These are phyloP conservation scores for Eurosta solidaginis DNA, from an alignment of 1,140 invertebrate genomes.

Conservation along the genomic window DNA sequence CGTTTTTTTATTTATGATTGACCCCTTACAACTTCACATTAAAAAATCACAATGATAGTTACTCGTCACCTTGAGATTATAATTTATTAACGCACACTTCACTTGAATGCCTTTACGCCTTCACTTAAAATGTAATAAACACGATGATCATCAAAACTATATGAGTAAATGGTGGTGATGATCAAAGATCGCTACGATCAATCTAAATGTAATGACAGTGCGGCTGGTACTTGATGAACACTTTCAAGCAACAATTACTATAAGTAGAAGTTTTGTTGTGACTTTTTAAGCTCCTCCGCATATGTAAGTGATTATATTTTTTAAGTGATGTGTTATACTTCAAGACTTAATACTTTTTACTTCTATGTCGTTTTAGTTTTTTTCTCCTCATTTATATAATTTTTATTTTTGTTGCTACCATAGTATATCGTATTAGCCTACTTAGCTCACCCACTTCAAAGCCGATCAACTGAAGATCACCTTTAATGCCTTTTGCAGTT, in stretches of 20 bases:
- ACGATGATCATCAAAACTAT: not conserved
- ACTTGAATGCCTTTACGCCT: not conserved
- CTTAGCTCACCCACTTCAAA: conserved; percentile 24
- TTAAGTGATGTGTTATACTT: no score
- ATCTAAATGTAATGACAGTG: not conserved
- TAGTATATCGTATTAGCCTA: not conserved
- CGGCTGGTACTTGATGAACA: not conserved
- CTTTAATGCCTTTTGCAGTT: not conserved
- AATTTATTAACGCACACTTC: not conserved
- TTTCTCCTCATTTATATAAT: no score
- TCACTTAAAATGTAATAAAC: not conserved
- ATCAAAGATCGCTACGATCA: not conserved
- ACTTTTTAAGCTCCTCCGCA: no score
- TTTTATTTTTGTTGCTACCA: no score
- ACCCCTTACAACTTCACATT: not conserved
- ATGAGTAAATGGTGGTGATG: not conserved
- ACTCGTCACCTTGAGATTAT: not conserved
- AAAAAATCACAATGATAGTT: not conserved
- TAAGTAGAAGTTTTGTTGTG: no score
- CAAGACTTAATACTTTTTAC: no score
- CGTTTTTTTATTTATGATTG: not conserved
- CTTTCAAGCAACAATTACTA: not conserved
- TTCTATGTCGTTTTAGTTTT: no score
- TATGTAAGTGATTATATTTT: no score
- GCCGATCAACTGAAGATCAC: conserved; percentile 20